phyloP scores from a whole-genome alignment of 2,888 invertebrate genomes.

The Oasisia sp. region DNA sequence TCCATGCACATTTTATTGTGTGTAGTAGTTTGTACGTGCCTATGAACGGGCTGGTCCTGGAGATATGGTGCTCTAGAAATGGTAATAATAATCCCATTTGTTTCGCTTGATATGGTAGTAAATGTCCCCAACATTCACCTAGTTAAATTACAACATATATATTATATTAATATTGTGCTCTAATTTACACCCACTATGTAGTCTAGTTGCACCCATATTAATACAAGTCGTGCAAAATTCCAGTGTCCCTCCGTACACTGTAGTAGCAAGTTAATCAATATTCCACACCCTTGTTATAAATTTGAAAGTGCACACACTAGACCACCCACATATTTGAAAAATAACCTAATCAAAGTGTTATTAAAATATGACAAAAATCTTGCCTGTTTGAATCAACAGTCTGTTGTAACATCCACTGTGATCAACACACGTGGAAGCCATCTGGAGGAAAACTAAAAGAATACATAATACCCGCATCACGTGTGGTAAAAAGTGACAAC shows the following conservation, averaged over 20 bases:
- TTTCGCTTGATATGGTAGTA: background rate
- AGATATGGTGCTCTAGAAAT: too few relatives aligned
- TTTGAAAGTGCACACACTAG: background rate
- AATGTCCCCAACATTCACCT: background rate
- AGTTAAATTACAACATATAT: background rate
- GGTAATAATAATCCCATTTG: too few relatives aligned
- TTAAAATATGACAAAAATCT: background rate
- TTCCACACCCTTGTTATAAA: background rate
- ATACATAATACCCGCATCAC: background rate
- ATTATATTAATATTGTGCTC: background rate
- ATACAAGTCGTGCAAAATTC: background rate
- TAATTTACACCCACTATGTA: background rate
- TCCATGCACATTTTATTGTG: too few relatives aligned
- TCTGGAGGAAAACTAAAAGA: too few relatives aligned
- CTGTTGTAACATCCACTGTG: too few relatives aligned
- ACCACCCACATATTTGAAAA: too few relatives aligned
- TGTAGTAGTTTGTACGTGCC: too few relatives aligned
- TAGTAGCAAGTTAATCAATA: background rate
- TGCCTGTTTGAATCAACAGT: background rate
- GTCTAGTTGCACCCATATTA: background rate
- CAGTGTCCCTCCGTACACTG: background rate
- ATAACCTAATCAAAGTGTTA: background rate
- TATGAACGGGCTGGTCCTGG: too few relatives aligned
- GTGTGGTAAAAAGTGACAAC: background rate
- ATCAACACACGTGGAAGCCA: too few relatives aligned